A percentile compares a stretch with the other conserved stretches of the same genome.
Evolutionary conservation across 1,140 invertebrate genomes (phyloP).

Genomic region (Lysiphlebus fabarum): DNA sequence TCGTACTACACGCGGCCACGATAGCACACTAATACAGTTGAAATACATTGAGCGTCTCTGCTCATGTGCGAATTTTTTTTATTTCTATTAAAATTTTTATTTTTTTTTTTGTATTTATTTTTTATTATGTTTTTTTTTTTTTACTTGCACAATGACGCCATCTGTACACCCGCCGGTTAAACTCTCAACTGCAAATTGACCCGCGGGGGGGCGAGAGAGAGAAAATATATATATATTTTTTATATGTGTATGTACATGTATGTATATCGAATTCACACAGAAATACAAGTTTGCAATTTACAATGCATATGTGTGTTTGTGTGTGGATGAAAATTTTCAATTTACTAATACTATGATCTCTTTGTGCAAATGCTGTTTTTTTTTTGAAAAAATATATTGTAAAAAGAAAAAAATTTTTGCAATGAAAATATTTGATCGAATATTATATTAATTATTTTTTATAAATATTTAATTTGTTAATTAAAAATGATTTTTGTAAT

Average conservation of each 20-base stretch:
- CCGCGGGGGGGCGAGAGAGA: too few relatives aligned
- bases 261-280: too few relatives aligned
- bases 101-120: not conserved
- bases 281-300: too few relatives aligned
- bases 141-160: constrained; percentile 20
- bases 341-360: not conserved
- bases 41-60: constrained; percentile 5
- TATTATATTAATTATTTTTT: too few relatives aligned
- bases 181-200: constrained; percentile 19
- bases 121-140: constrained; percentile 14
- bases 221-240: too few relatives aligned
- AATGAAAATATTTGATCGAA: too few relatives aligned
- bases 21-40: constrained; percentile 2
- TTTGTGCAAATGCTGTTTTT: not conserved
- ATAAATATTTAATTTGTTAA: too few relatives aligned
- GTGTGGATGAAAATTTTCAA: not conserved
- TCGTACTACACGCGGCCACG: constrained; percentile 11
- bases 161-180: constrained; percentile 19
- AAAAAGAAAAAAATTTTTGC: too few relatives aligned
- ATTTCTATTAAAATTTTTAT: not conserved
- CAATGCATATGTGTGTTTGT: not conserved
- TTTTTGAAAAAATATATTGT: not conserved
- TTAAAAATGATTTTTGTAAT: too few relatives aligned
- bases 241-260: too few relatives aligned
- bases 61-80: constrained; percentile 15